Evolutionary conservation across 2,113 vertebrate species (phyloP).

Genomic region (Mesitornis unicolor): DNA sequence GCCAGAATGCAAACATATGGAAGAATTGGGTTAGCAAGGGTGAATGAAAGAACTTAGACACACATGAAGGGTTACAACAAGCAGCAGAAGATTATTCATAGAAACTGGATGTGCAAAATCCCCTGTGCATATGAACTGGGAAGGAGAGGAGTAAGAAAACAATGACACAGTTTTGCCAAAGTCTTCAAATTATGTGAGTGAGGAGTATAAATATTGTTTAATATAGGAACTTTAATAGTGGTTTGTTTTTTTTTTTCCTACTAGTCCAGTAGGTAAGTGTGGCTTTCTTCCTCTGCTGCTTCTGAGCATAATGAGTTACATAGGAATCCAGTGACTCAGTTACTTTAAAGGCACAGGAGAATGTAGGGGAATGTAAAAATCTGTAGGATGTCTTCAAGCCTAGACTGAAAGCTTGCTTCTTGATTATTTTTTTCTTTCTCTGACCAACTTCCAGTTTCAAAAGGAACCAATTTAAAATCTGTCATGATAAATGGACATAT

Average conservation of each 20-base stretch:
- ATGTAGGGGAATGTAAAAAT: neutral
- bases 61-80: neutral
- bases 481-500: neutral
- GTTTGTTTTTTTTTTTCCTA: neutral
- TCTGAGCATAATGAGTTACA: neutral
- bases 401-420: neutral
- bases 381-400: neutral
- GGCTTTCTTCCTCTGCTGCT: neutral
- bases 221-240: neutral
- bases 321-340: neutral
- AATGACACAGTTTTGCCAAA: neutral
- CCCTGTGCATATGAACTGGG: neutral
- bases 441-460: neutral
- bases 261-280: neutral
- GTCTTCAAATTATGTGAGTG: neutral
- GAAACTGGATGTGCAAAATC: neutral
- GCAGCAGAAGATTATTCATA: neutral
- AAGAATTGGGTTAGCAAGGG: neutral
- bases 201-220: neutral
- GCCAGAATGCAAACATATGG: neutral
- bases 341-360: neutral
- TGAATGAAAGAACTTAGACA: neutral
- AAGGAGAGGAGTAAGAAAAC: neutral
- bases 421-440: neutral
- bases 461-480: accelerated